phyloP scores from a whole-genome alignment of 1,140 invertebrate species.

The Homalodisca vitripennis region DNA sequence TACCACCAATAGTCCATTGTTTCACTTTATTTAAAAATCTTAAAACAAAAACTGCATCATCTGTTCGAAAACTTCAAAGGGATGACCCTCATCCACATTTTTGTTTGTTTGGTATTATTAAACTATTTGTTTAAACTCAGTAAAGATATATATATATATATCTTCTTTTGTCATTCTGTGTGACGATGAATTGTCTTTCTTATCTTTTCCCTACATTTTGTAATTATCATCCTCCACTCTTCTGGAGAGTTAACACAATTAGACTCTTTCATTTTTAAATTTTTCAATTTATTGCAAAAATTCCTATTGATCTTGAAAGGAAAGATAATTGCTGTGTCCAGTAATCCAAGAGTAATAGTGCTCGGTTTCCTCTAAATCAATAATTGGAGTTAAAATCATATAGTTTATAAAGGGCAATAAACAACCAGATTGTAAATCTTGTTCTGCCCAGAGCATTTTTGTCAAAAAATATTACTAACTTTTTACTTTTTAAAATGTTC shows the following conservation, averaged over 20 bases:
- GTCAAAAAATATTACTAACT: slow-evolving; percentile 16
- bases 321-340: slow-evolving; percentile 21
- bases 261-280: slow-evolving; percentile 10
- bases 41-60: too few relatives aligned
- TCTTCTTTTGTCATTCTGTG: slow-evolving; percentile 7
- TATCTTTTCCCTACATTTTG: slow-evolving; percentile 15
- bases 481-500: slow-evolving; percentile 15
- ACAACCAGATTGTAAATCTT: background rate
- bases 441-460: slow-evolving; percentile 25
- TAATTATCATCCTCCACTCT: slow-evolving; percentile 16
- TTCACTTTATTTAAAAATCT: too few relatives aligned
- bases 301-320: slow-evolving; percentile 14
- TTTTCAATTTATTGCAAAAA: slow-evolving; percentile 25
- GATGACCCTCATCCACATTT: too few relatives aligned
- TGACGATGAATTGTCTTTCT: slow-evolving; percentile 6
- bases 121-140: too few relatives aligned
- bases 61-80: too few relatives aligned
- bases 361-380: background rate
- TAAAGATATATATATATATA: too few relatives aligned
- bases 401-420: slow-evolving; percentile 7
- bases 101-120: too few relatives aligned
- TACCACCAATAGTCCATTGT: too few relatives aligned
- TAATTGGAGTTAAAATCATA: slow-evolving; percentile 5
- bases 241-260: slow-evolving; percentile 5
- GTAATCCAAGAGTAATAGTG: slow-evolving; percentile 15